phyloP scores from a whole-genome alignment of 2,888 invertebrate genomes.

The Anthrax anthrax region DNA sequence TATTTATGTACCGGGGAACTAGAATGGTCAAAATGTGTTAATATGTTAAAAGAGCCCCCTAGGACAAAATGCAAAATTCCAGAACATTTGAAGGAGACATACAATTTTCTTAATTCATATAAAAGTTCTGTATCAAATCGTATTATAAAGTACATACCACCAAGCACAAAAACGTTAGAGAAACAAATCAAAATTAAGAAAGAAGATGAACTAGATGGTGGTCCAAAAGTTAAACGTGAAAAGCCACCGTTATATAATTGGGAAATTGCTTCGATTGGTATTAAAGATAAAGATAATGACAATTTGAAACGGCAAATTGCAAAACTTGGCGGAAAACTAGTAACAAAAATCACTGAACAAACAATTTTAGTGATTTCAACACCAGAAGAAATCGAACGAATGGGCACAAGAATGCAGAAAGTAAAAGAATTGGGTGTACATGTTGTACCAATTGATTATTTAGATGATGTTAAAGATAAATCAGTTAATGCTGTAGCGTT shows the following conservation, averaged over 20 bases:
- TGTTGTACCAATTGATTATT: conserved; percentile 62
- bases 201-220: conserved; percentile 34
- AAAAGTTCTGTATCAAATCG: conserved; percentile 45
- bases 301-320: conserved; percentile 52
- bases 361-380: conserved; percentile 65
- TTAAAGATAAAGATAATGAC: conserved; percentile 40
- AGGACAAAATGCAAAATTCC: conserved; percentile 58
- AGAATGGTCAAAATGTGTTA: conserved; percentile 83
- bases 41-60: conserved; percentile 54
- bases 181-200: conserved; percentile 33
- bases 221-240: conserved; percentile 51
- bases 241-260: conserved; percentile 60
- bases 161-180: conserved; percentile 29
- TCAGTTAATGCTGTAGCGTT: conserved; percentile 43
- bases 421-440: conserved; percentile 58
- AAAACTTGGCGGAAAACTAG: conserved; percentile 62
- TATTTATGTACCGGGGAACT: conserved; percentile 68
- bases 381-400: conserved; percentile 50
- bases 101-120: conserved; percentile 44
- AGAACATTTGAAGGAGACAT: conserved; percentile 38
- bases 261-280: conserved; percentile 56
- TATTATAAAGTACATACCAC: conserved; percentile 39
- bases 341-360: conserved; percentile 45
- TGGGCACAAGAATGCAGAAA: conserved; percentile 46
- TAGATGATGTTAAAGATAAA: conserved; percentile 51